Evolutionary conservation across 2,888 invertebrate genomes (phyloP).

Genomic region (Sarcophaga rosellei): DNA sequence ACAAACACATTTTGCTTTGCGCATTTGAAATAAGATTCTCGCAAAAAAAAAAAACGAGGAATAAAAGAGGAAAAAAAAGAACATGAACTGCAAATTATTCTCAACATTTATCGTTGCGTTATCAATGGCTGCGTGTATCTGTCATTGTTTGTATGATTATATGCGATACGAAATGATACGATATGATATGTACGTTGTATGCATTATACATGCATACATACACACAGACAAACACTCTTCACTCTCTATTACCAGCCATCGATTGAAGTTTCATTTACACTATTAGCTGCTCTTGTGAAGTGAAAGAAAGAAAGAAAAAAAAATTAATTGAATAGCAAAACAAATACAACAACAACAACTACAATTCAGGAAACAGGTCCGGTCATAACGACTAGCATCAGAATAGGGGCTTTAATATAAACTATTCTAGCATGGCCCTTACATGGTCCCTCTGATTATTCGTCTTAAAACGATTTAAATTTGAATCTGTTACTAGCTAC

Average conservation of each 20-base stretch:
- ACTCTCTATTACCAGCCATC: constrained; percentile 50
- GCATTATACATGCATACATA: neutral
- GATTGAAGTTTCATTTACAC: constrained; percentile 63
- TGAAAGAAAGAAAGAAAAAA: constrained; percentile 11
- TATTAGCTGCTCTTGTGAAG: constrained; percentile 48
- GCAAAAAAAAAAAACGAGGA: constrained; percentile 21
- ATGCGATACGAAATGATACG: constrained; percentile 56
- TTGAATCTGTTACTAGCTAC: too few species aligned
- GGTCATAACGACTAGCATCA: neutral
- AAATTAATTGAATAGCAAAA: neutral
- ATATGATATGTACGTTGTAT: constrained; percentile 14
- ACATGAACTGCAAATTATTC: constrained; percentile 64
- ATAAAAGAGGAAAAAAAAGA: neutral
- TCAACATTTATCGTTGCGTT: constrained; percentile 65
- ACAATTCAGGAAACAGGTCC: neutral
- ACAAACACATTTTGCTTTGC: constrained; percentile 56
- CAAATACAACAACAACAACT: neutral
- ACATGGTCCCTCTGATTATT: too few species aligned
- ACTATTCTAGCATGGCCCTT: too few species aligned
- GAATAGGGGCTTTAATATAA: neutral
- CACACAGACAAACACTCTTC: neutral
- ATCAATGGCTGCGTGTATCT: constrained; percentile 73
- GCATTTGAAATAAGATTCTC: constrained; percentile 64
- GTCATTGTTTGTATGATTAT: constrained; percentile 67
- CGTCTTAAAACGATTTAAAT: too few species aligned